These are phyloP conservation scores for Amphipoea lucens DNA, from an alignment of 2,888 invertebrate genomes.

Conservation along the genomic window DNA sequence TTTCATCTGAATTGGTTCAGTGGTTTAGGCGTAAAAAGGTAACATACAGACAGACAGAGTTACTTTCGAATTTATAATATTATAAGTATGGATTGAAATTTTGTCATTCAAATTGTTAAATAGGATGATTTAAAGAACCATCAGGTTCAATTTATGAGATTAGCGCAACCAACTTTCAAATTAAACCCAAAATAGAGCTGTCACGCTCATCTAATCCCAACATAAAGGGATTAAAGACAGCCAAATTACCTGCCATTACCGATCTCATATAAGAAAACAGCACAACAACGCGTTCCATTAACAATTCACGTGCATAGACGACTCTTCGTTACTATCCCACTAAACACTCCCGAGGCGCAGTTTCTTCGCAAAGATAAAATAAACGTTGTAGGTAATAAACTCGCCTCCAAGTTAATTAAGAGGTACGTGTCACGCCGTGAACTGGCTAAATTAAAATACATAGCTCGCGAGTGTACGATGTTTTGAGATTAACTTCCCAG, in stretches of 20 bases:
- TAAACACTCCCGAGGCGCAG: conserved; percentile 59
- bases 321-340: conserved; percentile 45
- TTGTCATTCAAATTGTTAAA: not conserved
- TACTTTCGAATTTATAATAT: no score
- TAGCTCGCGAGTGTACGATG: conserved; percentile 66
- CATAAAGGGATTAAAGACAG: conserved; percentile 12
- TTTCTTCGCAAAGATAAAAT: conserved; percentile 67
- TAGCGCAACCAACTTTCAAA: not conserved
- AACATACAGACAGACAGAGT: no score
- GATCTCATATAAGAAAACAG: conserved; percentile 29
- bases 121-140: not conserved
- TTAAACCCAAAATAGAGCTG: not conserved
- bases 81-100: no score
- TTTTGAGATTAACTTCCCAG: conserved; percentile 68
- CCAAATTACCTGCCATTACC: conserved; percentile 22
- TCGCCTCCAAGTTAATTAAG: conserved; percentile 75
- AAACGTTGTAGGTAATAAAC: conserved; percentile 72
- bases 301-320: conserved; percentile 40
- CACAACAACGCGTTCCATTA: conserved; percentile 17
- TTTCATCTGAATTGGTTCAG: no score
- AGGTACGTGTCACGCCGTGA: conserved; percentile 70
- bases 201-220: not conserved
- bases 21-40: no score
- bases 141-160: not conserved
- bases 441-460: conserved; percentile 74